Evolutionary conservation across 2,113 vertebrate species (phyloP).

Genomic region (Orycteropus afer): DNA sequence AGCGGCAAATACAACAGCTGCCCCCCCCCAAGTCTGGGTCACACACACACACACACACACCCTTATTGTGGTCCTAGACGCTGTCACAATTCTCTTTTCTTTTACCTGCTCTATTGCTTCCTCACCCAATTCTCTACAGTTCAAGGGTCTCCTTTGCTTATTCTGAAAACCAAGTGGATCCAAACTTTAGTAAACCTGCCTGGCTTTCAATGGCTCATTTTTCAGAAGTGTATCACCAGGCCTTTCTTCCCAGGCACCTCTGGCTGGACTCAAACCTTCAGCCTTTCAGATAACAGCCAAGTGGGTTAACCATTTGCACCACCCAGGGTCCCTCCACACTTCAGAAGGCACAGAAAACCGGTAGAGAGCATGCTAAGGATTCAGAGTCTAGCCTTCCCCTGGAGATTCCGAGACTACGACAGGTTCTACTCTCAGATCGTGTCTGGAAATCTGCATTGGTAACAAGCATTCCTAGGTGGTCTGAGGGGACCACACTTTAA

Average conservation of each 20-base stretch:
- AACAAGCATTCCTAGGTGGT: background rate
- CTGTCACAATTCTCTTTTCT: background rate
- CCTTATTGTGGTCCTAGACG: background rate
- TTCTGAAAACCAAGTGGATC: background rate
- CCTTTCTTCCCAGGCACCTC: background rate
- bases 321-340: background rate
- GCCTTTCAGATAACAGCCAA: background rate
- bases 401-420: background rate
- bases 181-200: background rate
- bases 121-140: background rate
- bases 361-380: background rate
- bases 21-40: background rate
- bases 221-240: background rate
- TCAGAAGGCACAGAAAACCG: background rate
- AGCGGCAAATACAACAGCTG: constrained; percentile 71
- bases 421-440: background rate
- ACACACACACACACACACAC: background rate
- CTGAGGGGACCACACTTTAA: background rate
- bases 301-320: background rate
- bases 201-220: background rate
- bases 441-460: background rate
- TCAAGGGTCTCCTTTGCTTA: background rate
- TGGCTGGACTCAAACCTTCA: background rate
- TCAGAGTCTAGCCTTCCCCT: background rate
- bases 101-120: background rate